phyloP scores from a whole-genome alignment of 2,888 invertebrate genomes.

The Brachyptera risi region DNA sequence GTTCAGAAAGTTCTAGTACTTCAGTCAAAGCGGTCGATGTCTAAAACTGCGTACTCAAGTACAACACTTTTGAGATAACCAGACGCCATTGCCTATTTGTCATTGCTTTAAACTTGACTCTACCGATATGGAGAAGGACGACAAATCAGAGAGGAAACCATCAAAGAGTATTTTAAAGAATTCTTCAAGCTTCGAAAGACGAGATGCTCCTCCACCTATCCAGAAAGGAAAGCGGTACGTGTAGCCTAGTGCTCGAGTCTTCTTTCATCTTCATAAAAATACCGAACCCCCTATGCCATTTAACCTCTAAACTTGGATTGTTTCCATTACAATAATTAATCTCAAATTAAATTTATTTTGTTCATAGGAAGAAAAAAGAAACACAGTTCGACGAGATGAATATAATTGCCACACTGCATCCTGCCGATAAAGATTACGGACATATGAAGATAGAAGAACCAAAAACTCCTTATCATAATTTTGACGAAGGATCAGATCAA shows the following conservation, averaged over 20 bases:
- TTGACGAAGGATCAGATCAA: constrained; percentile 54
- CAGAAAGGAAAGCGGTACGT: background rate
- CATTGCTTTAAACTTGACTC: too few species aligned
- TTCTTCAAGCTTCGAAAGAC: constrained; percentile 85
- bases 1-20: too few species aligned
- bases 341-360: background rate
- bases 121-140: too few species aligned
- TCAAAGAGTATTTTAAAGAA: constrained; percentile 89
- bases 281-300: background rate
- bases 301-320: background rate
- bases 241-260: background rate
- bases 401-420: constrained; percentile 96
- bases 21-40: too few species aligned
- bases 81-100: too few species aligned
- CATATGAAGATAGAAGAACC: constrained; percentile 99
- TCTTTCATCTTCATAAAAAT: background rate
- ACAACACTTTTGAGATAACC: too few species aligned
- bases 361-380: constrained; percentile 45
- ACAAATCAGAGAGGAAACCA: constrained; percentile 78
- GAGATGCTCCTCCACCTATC: constrained; percentile 41
- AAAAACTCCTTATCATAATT: constrained; percentile 81
- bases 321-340: background rate
- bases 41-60: too few species aligned
- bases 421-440: constrained; percentile 97
- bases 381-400: constrained; percentile 98